A percentile compares a stretch with the other conserved stretches of the same genome.
phyloP scores from a whole-genome alignment of 2,888 invertebrate genomes.

The Philereme transversata region DNA sequence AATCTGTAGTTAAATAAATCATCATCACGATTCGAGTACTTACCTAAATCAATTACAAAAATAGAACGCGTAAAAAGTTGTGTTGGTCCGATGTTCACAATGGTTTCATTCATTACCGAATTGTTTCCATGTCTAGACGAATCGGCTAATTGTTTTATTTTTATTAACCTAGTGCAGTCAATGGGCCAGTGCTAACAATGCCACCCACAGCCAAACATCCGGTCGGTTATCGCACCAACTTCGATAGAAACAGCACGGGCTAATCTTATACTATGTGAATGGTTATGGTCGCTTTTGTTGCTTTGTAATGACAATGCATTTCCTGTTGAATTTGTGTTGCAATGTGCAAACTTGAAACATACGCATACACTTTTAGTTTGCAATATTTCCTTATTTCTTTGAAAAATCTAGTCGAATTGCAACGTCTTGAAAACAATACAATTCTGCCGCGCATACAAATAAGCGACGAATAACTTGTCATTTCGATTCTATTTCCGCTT shows the following conservation, averaged over 20 bases:
- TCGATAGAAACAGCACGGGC: conserved; percentile 58
- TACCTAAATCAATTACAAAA: not conserved
- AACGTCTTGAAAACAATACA: conserved; percentile 11
- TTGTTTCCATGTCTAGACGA: conserved; percentile 33
- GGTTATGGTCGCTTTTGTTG: conserved; percentile 53
- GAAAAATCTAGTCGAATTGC: conserved; percentile 13
- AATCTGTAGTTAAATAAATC: not conserved
- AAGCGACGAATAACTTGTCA: conserved; percentile 15
- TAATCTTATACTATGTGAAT: conserved; percentile 56
- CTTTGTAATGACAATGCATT: conserved; percentile 33
- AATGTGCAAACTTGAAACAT: conserved; percentile 24
- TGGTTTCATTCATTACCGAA: conserved; percentile 14
- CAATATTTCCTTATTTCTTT: conserved; percentile 9
- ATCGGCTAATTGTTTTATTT: conserved; percentile 35
- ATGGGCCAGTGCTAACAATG: conserved; percentile 64
- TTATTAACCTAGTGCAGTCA: conserved; percentile 40
- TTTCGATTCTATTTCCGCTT: conserved; percentile 35
- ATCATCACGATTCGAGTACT: no score
- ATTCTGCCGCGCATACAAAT: conserved; percentile 23
- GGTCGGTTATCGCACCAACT: conserved; percentile 70
- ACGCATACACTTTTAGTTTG: conserved; percentile 18
- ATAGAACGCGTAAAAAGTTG: not conserved
- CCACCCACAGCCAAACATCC: conserved; percentile 75
- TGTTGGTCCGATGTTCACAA: not conserved
- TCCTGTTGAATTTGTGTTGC: conserved; percentile 29